Conservation (phyloP, 2,797 vertebrate species). For the Poecilia gillii region DNA sequence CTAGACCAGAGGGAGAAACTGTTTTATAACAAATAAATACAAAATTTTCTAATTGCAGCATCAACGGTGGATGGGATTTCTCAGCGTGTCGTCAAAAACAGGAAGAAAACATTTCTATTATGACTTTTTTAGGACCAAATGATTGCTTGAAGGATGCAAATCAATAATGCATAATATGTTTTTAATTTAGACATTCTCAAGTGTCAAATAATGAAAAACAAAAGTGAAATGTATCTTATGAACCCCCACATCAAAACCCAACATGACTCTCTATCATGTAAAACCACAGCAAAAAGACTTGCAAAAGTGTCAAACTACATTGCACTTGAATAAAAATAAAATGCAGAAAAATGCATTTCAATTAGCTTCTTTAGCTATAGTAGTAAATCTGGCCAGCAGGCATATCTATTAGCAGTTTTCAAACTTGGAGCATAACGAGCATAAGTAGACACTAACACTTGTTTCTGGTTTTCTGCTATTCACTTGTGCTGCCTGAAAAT, state of each 20-base stretch:
- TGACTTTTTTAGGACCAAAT: neutral
- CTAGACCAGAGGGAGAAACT: too few species aligned
- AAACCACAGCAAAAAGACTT: neutral
- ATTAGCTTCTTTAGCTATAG: neutral
- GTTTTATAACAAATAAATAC: too few species aligned
- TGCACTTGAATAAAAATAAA: neutral
- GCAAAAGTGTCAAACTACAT: neutral
- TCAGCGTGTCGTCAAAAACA: too few species aligned
- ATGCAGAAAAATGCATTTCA: neutral
- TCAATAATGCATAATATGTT: too few species aligned
- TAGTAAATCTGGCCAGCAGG: neutral
- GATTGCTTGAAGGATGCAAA: neutral
- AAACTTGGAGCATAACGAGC: neutral
- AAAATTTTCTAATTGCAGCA: too few species aligned
- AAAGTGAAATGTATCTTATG: too few species aligned
- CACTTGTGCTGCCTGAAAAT: neutral
- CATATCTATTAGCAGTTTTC: neutral
- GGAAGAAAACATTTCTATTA: too few species aligned
- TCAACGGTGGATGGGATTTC: too few species aligned
- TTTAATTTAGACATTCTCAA: neutral
- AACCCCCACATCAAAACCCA: too few species aligned
- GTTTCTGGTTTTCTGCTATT: neutral
- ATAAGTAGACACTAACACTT: neutral
- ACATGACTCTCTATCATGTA: neutral
- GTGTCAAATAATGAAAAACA: neutral